A percentile compares a stretch with the other conserved stretches of the same genome.
Evolutionary conservation across 2,797 vertebrate species (phyloP).

Genomic region (Helicolenus hilgendorfi): DNA sequence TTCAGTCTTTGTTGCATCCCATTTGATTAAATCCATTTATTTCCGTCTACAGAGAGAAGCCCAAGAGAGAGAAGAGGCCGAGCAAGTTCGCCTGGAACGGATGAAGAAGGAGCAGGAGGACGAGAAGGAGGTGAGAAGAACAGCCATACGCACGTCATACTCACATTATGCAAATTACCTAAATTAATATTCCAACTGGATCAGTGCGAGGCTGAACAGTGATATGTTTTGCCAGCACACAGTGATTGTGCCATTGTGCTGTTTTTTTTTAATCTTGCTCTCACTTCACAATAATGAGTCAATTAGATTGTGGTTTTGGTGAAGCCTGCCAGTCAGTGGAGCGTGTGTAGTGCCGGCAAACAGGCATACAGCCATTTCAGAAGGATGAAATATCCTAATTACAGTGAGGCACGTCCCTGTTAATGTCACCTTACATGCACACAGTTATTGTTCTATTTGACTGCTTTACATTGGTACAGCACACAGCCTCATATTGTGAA

Average conservation of each 20-base stretch:
- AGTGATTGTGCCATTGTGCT: slow-evolving; percentile 5
- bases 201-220: background rate
- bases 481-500: slow-evolving; percentile 79
- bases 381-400: slow-evolving; percentile 71
- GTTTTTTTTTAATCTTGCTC: slow-evolving; percentile 7
- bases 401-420: slow-evolving; percentile 52
- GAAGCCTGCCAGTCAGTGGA: slow-evolving; percentile 52
- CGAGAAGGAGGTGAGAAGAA: slow-evolving; percentile 94
- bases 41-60: slow-evolving; percentile 93
- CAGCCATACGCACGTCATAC: background rate
- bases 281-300: slow-evolving; percentile 53
- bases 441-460: slow-evolving; percentile 81
- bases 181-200: slow-evolving; percentile 29
- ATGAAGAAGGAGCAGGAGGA: slow-evolving; percentile 98
- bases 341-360: slow-evolving; percentile 39
- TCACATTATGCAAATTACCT: slow-evolving; percentile 15
- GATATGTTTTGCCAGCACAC: slow-evolving; percentile 11
- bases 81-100: slow-evolving; percentile 96
- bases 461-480: slow-evolving; percentile 64
- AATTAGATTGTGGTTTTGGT: slow-evolving; percentile 73
- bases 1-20: background rate
- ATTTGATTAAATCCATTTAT: slow-evolving; percentile 34
- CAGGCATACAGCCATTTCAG: slow-evolving; percentile 35
- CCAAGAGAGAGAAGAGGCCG: slow-evolving; percentile 98
- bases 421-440: slow-evolving; percentile 76